Percentiles rank a stretch among this genome's conserved stretches.
Evolutionary conservation across 1,140 invertebrate genomes (phyloP).

Genomic region (Drosophila lacteicornis): DNA sequence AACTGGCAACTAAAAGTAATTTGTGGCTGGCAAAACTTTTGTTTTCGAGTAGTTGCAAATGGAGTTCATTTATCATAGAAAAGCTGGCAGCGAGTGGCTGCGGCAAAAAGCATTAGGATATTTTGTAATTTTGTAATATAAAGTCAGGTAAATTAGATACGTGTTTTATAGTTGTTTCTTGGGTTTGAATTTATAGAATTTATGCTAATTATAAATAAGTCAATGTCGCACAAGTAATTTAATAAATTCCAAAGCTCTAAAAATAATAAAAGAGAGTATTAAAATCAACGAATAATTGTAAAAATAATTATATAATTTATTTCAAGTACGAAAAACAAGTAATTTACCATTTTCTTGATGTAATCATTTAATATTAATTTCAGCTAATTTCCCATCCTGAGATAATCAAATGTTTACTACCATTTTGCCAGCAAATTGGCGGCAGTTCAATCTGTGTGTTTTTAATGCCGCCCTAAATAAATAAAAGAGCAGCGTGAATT

Average conservation of each 20-base stretch:
- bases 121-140: neutral
- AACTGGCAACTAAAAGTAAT: constrained; percentile 43
- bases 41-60: constrained; percentile 23
- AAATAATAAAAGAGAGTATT: too few species aligned
- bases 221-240: too few species aligned
- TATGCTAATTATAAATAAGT: too few species aligned
- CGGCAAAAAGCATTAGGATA: constrained; percentile 13
- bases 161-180: too few species aligned
- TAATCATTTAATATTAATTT: too few species aligned
- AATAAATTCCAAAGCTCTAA: too few species aligned
- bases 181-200: too few species aligned
- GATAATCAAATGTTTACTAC: neutral
- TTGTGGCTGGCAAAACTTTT: constrained; percentile 37
- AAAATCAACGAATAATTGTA: too few species aligned
- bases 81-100: neutral
- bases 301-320: too few species aligned
- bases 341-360: too few species aligned
- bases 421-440: neutral
- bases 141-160: neutral
- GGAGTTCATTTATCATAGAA: constrained; percentile 41
- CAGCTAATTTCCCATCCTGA: too few species aligned
- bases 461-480: neutral
- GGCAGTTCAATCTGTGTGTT: neutral
- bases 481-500: neutral
- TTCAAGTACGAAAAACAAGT: too few species aligned